These are phyloP conservation scores for Neoascia interrupta DNA, from an alignment of 2,888 invertebrate species.

Conservation along the genomic window DNA sequence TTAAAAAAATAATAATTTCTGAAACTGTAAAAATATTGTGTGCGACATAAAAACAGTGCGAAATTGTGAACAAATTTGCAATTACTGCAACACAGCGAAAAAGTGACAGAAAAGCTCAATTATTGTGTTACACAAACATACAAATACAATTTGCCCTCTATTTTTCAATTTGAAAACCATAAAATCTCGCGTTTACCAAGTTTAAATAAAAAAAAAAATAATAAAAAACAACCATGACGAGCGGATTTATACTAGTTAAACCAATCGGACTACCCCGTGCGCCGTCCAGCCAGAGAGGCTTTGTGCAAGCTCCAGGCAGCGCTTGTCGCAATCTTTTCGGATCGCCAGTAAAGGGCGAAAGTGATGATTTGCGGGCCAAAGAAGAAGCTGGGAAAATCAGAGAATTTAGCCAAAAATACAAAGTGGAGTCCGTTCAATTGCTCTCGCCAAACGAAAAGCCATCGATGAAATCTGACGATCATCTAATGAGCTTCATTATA, in stretches of 20 bases:
- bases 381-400: not conserved
- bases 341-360: constrained; percentile 35
- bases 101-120: not conserved
- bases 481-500: no score
- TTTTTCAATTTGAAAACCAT: no score
- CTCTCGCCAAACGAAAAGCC: no score
- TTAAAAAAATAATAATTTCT: no score
- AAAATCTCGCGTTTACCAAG: no score
- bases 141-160: not conserved
- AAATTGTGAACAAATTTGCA: no score
- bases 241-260: constrained; percentile 32
- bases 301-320: constrained; percentile 7
- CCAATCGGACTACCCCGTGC: constrained; percentile 9
- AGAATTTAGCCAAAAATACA: not conserved
- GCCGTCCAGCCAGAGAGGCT: not conserved
- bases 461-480: no score
- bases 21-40: no score
- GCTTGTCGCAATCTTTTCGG: constrained; percentile 38
- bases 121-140: not conserved
- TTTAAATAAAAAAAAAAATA: not conserved
- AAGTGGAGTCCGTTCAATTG: no score
- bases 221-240: constrained; percentile 5
- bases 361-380: not conserved
- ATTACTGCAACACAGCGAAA: not conserved
- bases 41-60: no score